A percentile compares a stretch with the other conserved stretches of the same genome.
These are phyloP conservation scores for Rhadina sibilatrix DNA, from an alignment of 2,113 vertebrate genomes.

Conservation along the genomic window DNA sequence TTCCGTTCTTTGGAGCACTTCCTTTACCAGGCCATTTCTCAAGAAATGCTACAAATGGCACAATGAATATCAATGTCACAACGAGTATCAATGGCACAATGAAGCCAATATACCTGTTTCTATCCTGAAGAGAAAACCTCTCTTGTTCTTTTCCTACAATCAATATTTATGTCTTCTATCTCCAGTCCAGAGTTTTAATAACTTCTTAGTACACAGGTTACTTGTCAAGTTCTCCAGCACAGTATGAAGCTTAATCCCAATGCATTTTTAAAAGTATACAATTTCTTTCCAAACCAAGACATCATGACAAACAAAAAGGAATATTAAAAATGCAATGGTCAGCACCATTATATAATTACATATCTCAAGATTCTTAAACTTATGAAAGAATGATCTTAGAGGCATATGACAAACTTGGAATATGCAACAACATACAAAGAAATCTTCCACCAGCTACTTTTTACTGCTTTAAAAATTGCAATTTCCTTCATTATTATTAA, in stretches of 20 bases:
- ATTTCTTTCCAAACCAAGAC: background rate
- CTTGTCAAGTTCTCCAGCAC: background rate
- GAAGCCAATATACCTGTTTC: background rate
- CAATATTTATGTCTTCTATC: background rate
- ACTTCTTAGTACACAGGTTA: constrained; percentile 5
- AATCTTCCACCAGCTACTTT: background rate
- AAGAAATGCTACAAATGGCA: background rate
- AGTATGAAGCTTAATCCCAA: background rate
- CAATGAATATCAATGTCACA: background rate
- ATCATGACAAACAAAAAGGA: background rate
- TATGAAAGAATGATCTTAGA: background rate
- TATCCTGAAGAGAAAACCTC: background rate
- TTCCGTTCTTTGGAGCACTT: background rate
- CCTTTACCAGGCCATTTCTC: background rate
- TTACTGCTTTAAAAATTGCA: background rate
- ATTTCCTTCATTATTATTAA: background rate
- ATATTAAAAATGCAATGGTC: background rate
- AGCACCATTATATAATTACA: background rate
- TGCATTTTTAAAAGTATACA: background rate
- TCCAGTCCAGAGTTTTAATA: background rate
- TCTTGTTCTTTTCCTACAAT: background rate
- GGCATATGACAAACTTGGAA: background rate
- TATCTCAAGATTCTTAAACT: background rate
- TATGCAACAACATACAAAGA: background rate
- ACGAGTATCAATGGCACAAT: background rate